phyloP scores from a whole-genome alignment of 1,140 invertebrate species.

The Drosophila melanogaster region Release_6_plus_ISO1_MT NT_033777.3:17364501-17365000 shows the following conservation, averaged over 20 bases:
- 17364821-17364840: constrained; percentile 22
- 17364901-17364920: constrained; percentile 1
- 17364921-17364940: constrained; percentile 4
- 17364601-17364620: not conserved
- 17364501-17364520: constrained; percentile 23
- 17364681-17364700: constrained; percentile 83
- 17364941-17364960: not conserved
- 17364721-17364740: constrained; percentile 84
- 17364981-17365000: constrained; percentile 36
- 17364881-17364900: constrained; percentile 14
- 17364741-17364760: constrained; percentile 59
- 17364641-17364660: constrained; percentile 64
- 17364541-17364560: constrained; percentile 20
- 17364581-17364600: not conserved
- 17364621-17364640: constrained; percentile 43
- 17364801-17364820: constrained; percentile 31
- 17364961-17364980: not conserved
- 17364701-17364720: constrained; percentile 75
- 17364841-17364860: constrained; percentile 34
- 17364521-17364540: constrained; percentile 67
- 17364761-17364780: constrained; percentile 24
- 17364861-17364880: constrained; percentile 40
- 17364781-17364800: constrained; percentile 12
- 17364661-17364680: constrained; percentile 76
- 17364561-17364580: constrained; percentile 8